These are phyloP conservation scores for Rosalia funebris DNA, from an alignment of 2,888 invertebrate genomes.

Conservation along the genomic window DNA sequence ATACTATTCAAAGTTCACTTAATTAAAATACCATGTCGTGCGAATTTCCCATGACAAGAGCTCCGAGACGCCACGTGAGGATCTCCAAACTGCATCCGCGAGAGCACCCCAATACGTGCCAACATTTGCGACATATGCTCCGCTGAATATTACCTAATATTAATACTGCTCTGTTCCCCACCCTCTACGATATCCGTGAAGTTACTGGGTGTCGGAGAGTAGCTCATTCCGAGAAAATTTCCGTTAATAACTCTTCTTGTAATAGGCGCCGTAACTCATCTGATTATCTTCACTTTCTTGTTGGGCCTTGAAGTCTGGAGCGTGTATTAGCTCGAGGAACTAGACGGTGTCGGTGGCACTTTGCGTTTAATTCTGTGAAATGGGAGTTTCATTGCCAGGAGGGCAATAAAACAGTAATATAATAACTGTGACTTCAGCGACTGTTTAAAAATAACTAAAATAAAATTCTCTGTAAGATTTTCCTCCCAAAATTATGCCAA, in stretches of 20 bases:
- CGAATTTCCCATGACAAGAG: too few relatives aligned
- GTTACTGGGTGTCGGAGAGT: conserved; percentile 21
- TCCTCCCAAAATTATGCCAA: too few relatives aligned
- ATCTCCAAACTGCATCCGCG: conserved; percentile 21
- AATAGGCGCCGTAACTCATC: conserved; percentile 34
- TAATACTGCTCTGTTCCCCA: conserved; percentile 14
- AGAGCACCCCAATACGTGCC: conserved; percentile 32
- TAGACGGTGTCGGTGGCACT: too few relatives aligned
- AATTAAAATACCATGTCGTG: too few relatives aligned
- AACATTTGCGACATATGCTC: conserved; percentile 38
- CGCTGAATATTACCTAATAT: conserved; percentile 32
- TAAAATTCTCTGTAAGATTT: too few relatives aligned
- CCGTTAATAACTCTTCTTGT: conserved; percentile 34
- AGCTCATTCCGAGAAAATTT: conserved; percentile 36
- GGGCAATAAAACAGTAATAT: too few relatives aligned
- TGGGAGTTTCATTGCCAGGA: neutral
- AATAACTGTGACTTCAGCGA: too few relatives aligned
- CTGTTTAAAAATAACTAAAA: too few relatives aligned
- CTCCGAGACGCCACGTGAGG: conserved; percentile 26
- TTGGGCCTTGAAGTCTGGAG: neutral
- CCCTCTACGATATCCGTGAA: neutral
- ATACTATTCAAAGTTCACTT: too few relatives aligned
- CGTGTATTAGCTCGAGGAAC: too few relatives aligned
- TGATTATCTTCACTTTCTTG: conserved; percentile 28
- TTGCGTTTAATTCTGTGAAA: conserved; percentile 4